Evolutionary conservation across 2,888 invertebrate genomes (phyloP).

Genomic region (Diarsia mendica): DNA sequence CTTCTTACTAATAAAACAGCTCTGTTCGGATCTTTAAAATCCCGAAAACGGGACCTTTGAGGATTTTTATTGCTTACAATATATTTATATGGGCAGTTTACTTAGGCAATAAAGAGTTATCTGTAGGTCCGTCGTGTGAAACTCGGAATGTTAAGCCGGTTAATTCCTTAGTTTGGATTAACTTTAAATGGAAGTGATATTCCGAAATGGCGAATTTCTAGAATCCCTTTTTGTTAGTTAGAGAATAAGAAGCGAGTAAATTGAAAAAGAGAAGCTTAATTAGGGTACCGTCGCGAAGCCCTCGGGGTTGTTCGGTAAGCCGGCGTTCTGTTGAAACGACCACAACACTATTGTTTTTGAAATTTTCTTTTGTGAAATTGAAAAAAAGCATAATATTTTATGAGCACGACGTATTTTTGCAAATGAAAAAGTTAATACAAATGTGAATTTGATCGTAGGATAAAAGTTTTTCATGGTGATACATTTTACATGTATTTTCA

Average conservation of each 20-base stretch:
- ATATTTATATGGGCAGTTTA: slow-evolving; percentile 62
- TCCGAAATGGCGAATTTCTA: slow-evolving; percentile 7
- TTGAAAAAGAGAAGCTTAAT: slow-evolving; percentile 46
- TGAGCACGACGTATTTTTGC: too few species aligned
- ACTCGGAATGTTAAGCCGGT: slow-evolving; percentile 14
- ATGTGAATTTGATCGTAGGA: background rate
- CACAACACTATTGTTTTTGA: slow-evolving; percentile 10
- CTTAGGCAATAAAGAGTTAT: slow-evolving; percentile 54
- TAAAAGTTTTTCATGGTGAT: background rate
- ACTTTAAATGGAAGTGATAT: slow-evolving; percentile 4
- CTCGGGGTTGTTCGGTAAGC: slow-evolving; percentile 21
- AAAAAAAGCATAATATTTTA: background rate
- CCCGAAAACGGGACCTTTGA: slow-evolving; percentile 48
- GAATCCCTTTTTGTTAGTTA: slow-evolving; percentile 12
- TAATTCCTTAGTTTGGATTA: slow-evolving; percentile 39
- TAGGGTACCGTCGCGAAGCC: slow-evolving; percentile 12
- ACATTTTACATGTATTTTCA: background rate
- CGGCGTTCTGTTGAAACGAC: slow-evolving; percentile 7
- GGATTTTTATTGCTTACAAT: slow-evolving; percentile 56
- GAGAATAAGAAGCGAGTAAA: slow-evolving; percentile 21
- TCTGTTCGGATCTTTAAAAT: slow-evolving; percentile 51
- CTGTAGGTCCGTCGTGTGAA: slow-evolving; percentile 8
- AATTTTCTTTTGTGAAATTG: background rate
- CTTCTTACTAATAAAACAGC: slow-evolving; percentile 61
- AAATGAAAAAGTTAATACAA: background rate